Evolutionary conservation across 2,888 invertebrate species (phyloP), one percentile per base, ranked within the genome.

Genomic region (Athalia cordata): DNA sequence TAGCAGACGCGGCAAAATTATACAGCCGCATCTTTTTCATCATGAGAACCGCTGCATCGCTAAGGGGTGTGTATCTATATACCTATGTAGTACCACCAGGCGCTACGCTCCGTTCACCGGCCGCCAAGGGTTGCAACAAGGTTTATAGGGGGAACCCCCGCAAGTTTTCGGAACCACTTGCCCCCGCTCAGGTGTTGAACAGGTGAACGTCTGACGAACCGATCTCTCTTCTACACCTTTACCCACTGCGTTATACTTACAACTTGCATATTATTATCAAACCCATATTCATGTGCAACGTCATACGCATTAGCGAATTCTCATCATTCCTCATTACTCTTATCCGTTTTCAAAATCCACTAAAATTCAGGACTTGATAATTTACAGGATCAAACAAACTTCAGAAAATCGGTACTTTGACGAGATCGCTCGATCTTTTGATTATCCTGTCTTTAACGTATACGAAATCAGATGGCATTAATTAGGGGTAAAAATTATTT

Each of bases 81-180:
- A 29, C 62, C 13, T 9, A 15, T 75, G 15, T 62, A 62, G 75
- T 75, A 62, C 75, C 75, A 75, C 62, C 62, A 50, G 75, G 75
- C 75, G 59, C 70, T 59, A 11, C 57, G 70, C 59, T 72, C 70
- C 47, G 70, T 72, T 72, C 70, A 15, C 50, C 59, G 29, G n/a
- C 47, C 43, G n/a, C 15, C 45, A 45, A 61, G 75, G 62, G 62
- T 75, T 45, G 70, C 57, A n/a, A 45, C 50, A 50, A 50, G 62
- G 75, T 50, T 47, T 15, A 55, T 52, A n/a, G 7, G 62, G 62
- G 75, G 62, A 59, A 61, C 62, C 75, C 75, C 75, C 43, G 75
- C 75, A 75, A 75, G 62, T 75, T 75, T 75, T 75, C 75, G 75
- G 62, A 75, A 75, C 75, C 75, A 75, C 75, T 75, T 75, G 75